Base-by-base conservation (phyloP, 1,140 invertebrate genomes). In the Oscheius sp. region DNA sequence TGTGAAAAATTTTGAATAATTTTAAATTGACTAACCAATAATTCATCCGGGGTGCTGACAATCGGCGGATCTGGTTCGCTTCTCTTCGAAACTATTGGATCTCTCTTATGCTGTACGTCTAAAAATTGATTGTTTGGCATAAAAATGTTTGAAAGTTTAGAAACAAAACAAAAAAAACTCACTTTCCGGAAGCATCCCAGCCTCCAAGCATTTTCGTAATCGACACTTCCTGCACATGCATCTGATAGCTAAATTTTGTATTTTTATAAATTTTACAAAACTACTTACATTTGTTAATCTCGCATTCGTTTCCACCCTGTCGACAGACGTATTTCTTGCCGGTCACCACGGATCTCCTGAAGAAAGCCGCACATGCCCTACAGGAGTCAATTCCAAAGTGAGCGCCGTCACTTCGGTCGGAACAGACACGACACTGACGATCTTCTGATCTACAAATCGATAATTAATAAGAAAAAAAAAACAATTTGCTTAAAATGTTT, bases 121-220 rank as follows among this genome's bases (percentile, higher is more conserved):
- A n/a, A n/a, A n/a, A n/a, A n/a, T n/a, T n/a, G n/a, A n/a, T n/a
- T n/a, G n/a, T n/a, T n/a, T n/a, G n/a, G n/a, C n/a, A n/a, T n/a
- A n/a, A n/a, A n/a, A n/a, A n/a, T n/a, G n/a, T n/a, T n/a, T n/a
- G n/a, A n/a, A n/a, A n/a, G n/a, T n/a, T n/a, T 45, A n/a, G 38
- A 45, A 45, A n/a, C 13, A 45, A n/a, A 45, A 45, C 42, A 20
- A 45, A 45, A 20, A 13, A 45, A 58, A 58, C 52, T n/a, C 28
- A 62, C 59, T 65, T 62, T 68, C 66, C 28, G 66, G 66, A 13
- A 52, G 66, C 66, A 68, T 68, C 63, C 66, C 66, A 32, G 38
- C 34, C 46, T 68, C 38, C 34, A 68, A 29, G 34, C 66, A 68
- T 42, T 68, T 68, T 34, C 38, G 38, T n/a, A 68, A 36, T 18